A percentile compares a stretch with the other conserved stretches of the same genome.
Evolutionary conservation across 35 echinoderm and acorn worm species (phyloP).

Genomic region (Apostichopus japonicus): DNA sequence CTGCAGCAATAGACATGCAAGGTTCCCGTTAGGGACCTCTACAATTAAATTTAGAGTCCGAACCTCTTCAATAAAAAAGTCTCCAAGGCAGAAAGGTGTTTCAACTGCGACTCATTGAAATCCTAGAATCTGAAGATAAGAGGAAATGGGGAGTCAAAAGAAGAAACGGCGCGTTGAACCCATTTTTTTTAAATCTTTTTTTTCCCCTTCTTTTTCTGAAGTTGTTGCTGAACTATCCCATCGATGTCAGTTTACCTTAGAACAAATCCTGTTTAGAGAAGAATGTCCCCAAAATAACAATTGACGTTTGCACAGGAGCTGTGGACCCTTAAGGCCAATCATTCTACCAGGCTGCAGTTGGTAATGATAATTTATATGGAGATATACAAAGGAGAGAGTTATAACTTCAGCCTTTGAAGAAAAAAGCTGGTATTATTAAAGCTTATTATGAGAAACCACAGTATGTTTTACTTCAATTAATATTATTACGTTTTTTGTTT

Average conservation of each 20-base stretch:
- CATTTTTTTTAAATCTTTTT: neutral
- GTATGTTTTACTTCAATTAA: too few relatives aligned
- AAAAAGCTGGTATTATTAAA: too few relatives aligned
- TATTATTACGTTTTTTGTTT: too few relatives aligned
- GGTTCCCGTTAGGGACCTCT: conserved; percentile 53
- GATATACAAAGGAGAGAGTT: too few relatives aligned
- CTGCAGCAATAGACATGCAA: conserved; percentile 49
- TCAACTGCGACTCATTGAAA: conserved; percentile 44
- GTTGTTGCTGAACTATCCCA: neutral
- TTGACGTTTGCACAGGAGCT: conserved; percentile 27
- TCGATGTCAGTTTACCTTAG: conserved; percentile 55
- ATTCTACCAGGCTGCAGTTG: too few relatives aligned
- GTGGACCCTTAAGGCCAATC: neutral
- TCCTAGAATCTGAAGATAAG: conserved; percentile 5
- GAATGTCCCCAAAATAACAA: conserved; percentile 38
- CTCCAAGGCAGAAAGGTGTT: conserved; percentile 53
- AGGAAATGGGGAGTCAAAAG: conserved; percentile 16
- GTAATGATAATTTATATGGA: too few relatives aligned
- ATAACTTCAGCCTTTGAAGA: too few relatives aligned
- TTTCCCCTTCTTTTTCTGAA: neutral
- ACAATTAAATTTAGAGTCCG: conserved; percentile 47
- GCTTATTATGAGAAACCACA: too few relatives aligned
- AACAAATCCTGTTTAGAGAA: conserved; percentile 36
- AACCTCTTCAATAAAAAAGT: conserved; percentile 30
- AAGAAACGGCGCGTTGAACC: conserved; percentile 31